Percentiles rank a stretch among this genome's conserved stretches.
phyloP scores from a whole-genome alignment of 1,140 invertebrate species.

The Atta texana region DNA sequence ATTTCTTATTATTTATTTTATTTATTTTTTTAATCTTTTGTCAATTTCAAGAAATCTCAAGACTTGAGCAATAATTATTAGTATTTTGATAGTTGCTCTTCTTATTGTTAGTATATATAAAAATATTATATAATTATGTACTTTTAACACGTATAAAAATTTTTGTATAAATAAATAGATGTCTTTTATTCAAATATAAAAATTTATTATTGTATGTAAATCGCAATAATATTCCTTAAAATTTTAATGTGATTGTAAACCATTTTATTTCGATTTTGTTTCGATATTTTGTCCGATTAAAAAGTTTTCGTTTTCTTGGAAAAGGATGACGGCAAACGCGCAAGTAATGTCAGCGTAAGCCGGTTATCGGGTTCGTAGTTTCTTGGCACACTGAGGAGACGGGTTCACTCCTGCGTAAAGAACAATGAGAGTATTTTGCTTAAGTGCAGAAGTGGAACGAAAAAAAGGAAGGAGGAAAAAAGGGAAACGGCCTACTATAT shows the following conservation, averaged over 20 bases:
- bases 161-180: not conserved
- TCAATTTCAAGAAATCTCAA: not conserved
- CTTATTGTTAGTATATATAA: not conserved
- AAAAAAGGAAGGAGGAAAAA: not conserved
- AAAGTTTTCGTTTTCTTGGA: slow-evolving; percentile 21
- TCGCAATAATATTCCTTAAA: not conserved
- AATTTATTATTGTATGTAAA: not conserved
- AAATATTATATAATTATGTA: not conserved
- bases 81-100: not conserved
- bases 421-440: slow-evolving; percentile 61
- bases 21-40: not conserved
- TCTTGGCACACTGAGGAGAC: slow-evolving; percentile 1
- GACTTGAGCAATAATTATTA: not conserved
- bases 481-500: slow-evolving; percentile 49
- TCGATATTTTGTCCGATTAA: not conserved
- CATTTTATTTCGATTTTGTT: not conserved
- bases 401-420: slow-evolving; percentile 6
- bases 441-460: slow-evolving; percentile 71
- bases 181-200: not conserved
- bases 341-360: slow-evolving; percentile 1
- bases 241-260: not conserved
- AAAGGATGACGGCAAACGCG: not conserved
- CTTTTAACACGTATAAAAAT: not conserved
- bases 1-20: not conserved
- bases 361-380: slow-evolving; percentile 24